Conservation (phyloP, 2,797 vertebrate species). For the Tapera naevia region DNA sequence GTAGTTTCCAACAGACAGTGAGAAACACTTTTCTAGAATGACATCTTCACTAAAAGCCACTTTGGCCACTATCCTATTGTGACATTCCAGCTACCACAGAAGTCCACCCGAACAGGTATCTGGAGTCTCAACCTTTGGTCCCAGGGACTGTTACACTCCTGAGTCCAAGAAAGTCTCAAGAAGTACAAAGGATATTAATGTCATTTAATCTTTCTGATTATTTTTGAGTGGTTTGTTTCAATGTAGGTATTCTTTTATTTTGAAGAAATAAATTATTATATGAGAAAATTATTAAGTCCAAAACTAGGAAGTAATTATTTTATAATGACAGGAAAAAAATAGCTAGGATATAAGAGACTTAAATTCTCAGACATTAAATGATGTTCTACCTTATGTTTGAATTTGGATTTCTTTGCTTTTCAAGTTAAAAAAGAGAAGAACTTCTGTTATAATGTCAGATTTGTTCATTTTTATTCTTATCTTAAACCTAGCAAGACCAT, state of each 20-base stretch:
- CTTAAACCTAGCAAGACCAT: not conserved
- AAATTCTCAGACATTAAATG: not conserved
- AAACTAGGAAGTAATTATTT: constrained; percentile 5
- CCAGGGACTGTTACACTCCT: not conserved
- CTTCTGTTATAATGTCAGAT: not conserved
- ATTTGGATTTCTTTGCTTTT: constrained; percentile 33
- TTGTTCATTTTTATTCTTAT: constrained; percentile 34
- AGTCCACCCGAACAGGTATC: not conserved
- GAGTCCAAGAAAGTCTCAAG: not conserved
- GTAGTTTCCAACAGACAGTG: not conserved
- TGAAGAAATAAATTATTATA: not conserved
- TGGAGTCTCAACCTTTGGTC: not conserved
- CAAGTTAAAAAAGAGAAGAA: not conserved
- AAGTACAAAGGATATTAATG: not conserved
- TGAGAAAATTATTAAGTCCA: not conserved
- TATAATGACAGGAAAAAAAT: not conserved
- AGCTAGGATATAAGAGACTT: not conserved
- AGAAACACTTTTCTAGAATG: not conserved
- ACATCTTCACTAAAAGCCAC: not conserved
- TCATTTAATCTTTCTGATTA: not conserved
- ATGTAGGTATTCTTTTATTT: not conserved
- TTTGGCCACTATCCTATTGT: not conserved
- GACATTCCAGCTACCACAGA: not conserved
- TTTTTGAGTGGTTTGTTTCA: not conserved
- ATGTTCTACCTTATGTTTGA: not conserved